phyloP scores from a whole-genome alignment of 2,113 vertebrate genomes.

The Myotis lucifugus region DNA sequence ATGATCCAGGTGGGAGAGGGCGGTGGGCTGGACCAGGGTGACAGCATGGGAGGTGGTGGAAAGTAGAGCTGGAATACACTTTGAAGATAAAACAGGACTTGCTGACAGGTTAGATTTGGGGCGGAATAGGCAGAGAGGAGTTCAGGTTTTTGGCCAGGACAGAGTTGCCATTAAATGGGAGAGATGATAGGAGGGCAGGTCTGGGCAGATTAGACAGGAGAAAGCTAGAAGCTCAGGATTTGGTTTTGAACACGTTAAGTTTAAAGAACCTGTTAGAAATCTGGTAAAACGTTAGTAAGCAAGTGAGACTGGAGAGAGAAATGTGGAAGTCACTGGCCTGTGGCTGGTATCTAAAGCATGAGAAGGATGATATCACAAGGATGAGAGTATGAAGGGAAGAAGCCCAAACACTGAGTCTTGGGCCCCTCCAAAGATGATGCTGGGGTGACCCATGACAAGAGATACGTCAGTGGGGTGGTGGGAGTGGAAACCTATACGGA shows the following conservation, averaged over 20 bases:
- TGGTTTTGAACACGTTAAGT: not conserved
- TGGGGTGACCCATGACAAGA: not conserved
- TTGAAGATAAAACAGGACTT: not conserved
- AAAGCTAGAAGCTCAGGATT: not conserved
- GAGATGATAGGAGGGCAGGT: not conserved
- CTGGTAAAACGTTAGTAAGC: not conserved
- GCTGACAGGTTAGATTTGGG: not conserved
- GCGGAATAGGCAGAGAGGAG: not conserved
- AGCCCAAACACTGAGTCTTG: not conserved
- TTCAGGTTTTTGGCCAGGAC: not conserved
- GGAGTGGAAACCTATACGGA: not conserved
- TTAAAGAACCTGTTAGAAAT: slow-evolving; percentile 23
- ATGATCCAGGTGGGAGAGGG: not conserved
- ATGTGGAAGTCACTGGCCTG: not conserved
- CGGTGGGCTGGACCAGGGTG: rapidly evolving
- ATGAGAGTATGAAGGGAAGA: not conserved
- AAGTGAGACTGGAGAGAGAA: not conserved
- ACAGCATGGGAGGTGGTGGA: rapidly evolving
- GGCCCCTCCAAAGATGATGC: not conserved
- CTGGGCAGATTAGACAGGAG: not conserved
- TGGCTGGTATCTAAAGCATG: not conserved
- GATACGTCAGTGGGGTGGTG: not conserved
- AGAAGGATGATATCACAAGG: not conserved
- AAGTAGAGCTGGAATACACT: not conserved
- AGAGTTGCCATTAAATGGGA: not conserved